Evolutionary conservation across 2,113 vertebrate species (phyloP).

Genomic region (Paratilapia polleni): DNA sequence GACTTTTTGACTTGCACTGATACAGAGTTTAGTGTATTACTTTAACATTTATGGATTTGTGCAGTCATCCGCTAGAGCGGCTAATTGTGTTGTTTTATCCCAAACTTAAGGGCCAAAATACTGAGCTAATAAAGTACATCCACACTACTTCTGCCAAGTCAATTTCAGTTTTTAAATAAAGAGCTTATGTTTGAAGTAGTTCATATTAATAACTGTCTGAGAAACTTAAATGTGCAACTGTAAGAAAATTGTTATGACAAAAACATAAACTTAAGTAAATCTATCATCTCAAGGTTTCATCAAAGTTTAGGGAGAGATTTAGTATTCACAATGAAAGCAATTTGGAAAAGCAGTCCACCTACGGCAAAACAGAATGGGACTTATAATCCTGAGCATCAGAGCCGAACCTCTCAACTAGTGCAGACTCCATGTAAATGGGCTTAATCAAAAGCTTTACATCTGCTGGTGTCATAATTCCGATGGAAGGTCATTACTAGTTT

Average conservation of each 20-base stretch:
- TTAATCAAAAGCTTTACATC: conserved; percentile 77
- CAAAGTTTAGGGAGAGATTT: conserved; percentile 64
- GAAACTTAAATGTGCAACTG: conserved; percentile 28
- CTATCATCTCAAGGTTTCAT: conserved; percentile 61
- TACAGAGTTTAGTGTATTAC: conserved; percentile 55
- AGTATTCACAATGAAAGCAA: conserved; percentile 66
- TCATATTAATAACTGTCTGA: conserved; percentile 47
- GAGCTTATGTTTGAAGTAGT: conserved; percentile 49
- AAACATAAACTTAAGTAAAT: conserved; percentile 40
- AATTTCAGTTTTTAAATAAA: conserved; percentile 65
- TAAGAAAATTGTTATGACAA: conserved; percentile 17
- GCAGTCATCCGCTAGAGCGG: conserved; percentile 66
- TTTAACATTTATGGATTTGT: conserved; percentile 70
- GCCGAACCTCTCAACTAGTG: conserved; percentile 63
- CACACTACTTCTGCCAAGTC: conserved; percentile 60
- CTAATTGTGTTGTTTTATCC: conserved; percentile 76
- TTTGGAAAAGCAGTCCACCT: conserved; percentile 69
- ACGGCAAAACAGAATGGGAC: conserved; percentile 66
- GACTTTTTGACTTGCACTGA: conserved; percentile 56
- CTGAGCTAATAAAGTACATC: conserved; percentile 59
- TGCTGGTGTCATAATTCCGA: conserved; percentile 76
- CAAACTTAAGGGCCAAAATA: conserved; percentile 69
- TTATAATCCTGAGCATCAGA: conserved; percentile 68
- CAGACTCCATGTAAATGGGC: conserved; percentile 62
- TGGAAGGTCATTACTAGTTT: conserved; percentile 79